phyloP scores from a whole-genome alignment of 1,140 invertebrate species.

The Drosophila novamexicana region DNA sequence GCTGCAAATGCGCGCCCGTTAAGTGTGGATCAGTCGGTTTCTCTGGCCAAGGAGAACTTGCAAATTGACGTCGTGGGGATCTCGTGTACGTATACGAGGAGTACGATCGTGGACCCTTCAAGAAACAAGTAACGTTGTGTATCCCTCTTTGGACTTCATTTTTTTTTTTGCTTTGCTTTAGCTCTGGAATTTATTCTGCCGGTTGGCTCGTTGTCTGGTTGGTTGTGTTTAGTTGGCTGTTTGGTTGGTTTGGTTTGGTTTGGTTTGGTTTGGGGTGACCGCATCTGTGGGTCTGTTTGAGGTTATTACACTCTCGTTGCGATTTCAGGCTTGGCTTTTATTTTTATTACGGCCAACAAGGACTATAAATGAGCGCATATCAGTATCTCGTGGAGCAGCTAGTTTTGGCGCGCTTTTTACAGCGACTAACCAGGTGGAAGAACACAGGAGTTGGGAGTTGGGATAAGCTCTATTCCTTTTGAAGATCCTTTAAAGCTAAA shows the following conservation, averaged over 20 bases:
- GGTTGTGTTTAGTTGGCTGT: no score
- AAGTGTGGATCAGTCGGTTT: slow-evolving; percentile 48
- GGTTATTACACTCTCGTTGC: slow-evolving; percentile 66
- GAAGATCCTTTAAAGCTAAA: no score
- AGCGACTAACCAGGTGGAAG: neutral
- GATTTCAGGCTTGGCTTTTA: slow-evolving; percentile 9
- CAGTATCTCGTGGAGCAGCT: neutral
- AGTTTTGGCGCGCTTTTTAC: slow-evolving; percentile 28
- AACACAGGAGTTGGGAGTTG: neutral
- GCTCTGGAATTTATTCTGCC: slow-evolving; percentile 39
- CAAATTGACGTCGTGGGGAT: slow-evolving; percentile 72
- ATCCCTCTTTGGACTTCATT: neutral
- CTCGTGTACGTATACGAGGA: slow-evolving; percentile 21
- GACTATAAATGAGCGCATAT: slow-evolving; percentile 25
- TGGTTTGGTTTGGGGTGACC: slow-evolving; percentile 20
- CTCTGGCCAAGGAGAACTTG: slow-evolving; percentile 31
- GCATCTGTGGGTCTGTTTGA: slow-evolving; percentile 50
- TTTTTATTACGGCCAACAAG: slow-evolving; percentile 19
- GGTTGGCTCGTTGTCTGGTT: slow-evolving; percentile 11
- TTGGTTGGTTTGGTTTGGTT: slow-evolving; percentile 8
- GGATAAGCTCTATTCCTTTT: no score
- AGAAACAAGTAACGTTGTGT: slow-evolving; percentile 34
- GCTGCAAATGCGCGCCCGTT: slow-evolving; percentile 41
- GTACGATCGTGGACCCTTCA: slow-evolving; percentile 50
- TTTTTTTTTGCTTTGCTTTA: neutral